A percentile compares a stretch with the other conserved stretches of the same genome.
These are phyloP conservation scores for Phalacrocorax aristotelis DNA, from an alignment of 2,113 vertebrate species.

Conservation along the genomic window DNA sequence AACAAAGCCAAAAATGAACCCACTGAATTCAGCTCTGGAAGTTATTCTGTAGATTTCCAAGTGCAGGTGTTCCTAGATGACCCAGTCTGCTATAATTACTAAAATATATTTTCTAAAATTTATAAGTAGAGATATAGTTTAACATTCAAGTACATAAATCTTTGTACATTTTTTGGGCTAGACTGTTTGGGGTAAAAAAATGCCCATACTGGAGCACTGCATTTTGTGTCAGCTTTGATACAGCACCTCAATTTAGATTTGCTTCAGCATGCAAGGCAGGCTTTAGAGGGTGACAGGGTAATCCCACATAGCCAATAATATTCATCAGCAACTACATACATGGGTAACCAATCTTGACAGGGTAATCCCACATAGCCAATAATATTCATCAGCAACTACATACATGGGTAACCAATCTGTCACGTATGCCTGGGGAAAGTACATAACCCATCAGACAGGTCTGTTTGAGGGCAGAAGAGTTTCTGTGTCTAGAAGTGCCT, in stretches of 20 bases:
- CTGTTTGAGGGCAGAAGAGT: not conserved
- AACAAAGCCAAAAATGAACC: not conserved
- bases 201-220: accelerated
- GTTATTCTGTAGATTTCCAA: not conserved
- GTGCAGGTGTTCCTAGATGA: not conserved
- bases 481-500: not conserved
- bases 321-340: not conserved
- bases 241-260: not conserved
- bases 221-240: not conserved
- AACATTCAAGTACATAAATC: not conserved
- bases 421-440: not conserved
- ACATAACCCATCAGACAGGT: not conserved
- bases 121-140: not conserved
- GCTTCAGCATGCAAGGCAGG: not conserved
- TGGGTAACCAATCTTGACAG: not conserved
- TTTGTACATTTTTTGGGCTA: not conserved
- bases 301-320: not conserved
- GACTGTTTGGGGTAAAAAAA: not conserved
- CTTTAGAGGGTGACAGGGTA: not conserved
- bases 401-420: accelerated
- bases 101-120: not conserved
- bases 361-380: not conserved
- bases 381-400: not conserved
- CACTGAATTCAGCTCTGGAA: not conserved
- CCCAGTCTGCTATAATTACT: not conserved